Evolutionary conservation across 2,113 vertebrate species (phyloP), one percentile per base, ranked within the genome.

Genomic region (Chaetodon auriga): DNA sequence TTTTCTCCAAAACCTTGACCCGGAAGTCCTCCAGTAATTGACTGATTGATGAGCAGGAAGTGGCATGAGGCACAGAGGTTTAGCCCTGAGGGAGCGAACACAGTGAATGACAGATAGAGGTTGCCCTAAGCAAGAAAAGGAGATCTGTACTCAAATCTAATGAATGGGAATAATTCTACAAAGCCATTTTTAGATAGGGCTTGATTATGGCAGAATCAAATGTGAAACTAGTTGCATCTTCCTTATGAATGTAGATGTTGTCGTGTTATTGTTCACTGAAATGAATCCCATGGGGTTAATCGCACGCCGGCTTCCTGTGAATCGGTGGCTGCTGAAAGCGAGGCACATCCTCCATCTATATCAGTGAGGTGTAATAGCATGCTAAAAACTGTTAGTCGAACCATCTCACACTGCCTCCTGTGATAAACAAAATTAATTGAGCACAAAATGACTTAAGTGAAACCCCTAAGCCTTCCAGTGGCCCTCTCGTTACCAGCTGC

Each of bases 11-110:
- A 81, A 86, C 85, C 70, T 87, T 93, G 88, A 90, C 74, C 88
- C 43, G 72, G 80, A 87, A 87, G 75, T 87, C 18, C 71, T 83
- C 19, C 15, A 21, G 82, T 90, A 90, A 93, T 90, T 85, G 90
- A 92, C 73, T 92, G 89, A 94, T 83, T 90, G 88, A 93, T 91
- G 90, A 90, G 75, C 84, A 90, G 90, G 83, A 92, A 92, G 91
- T 81, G 89, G 87, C 72, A 51, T 45, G 30, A 80, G 79, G 85
- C 80, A 57, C 77, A 62, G 38, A 63, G 68, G 70, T 78, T 21
- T 72, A 41, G 58, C 78, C 89, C 77, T 51, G 16, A 55, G 77
- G 85, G 84, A 90, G 76, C 69, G 54, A 25, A 76, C 81, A 63
- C 55, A 15, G 46, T 54, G 51, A 82, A 84, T 87, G 89, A 88